phyloP scores from a whole-genome alignment of 2,113 vertebrate genomes.

The pig (Sus scrofa) region DNA sequence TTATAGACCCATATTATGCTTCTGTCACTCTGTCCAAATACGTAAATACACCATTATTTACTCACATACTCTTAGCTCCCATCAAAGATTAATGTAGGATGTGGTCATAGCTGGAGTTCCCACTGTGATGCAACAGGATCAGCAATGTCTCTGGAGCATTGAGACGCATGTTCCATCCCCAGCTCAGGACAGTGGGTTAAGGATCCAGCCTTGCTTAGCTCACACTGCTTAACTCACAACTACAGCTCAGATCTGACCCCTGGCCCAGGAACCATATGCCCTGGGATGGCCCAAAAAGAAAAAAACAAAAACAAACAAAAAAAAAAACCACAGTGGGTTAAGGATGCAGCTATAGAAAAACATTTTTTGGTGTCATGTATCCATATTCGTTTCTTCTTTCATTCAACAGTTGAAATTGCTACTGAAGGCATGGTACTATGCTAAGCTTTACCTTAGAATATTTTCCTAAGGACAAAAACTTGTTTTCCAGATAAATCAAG shows the following conservation, averaged over 20 bases:
- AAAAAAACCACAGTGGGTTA: too few species aligned
- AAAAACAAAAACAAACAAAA: too few species aligned
- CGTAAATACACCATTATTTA: not conserved
- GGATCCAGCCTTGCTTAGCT: too few species aligned
- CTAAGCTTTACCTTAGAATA: slow-evolving; percentile 19
- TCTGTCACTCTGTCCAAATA: not conserved
- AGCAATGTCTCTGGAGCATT: too few species aligned
- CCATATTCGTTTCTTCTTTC: not conserved
- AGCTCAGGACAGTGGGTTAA: too few species aligned
- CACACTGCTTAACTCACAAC: too few species aligned
- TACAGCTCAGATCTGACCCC: too few species aligned
- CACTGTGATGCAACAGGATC: too few species aligned
- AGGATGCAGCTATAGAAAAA: not conserved
- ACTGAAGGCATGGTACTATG: not conserved
- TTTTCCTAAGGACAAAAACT: not conserved
- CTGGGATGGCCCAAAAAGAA: too few species aligned
- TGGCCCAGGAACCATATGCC: too few species aligned
- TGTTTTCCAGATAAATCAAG: not conserved
- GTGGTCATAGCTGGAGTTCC: not conserved
- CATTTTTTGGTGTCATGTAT: not conserved
- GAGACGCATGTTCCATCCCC: too few species aligned
- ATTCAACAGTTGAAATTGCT: not conserved
- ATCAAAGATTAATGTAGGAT: not conserved
- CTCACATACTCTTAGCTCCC: not conserved
- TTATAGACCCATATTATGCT: not conserved